Conservation (phyloP, 2,113 vertebrate species). For the Coryphaenoides rupestris region DNA sequence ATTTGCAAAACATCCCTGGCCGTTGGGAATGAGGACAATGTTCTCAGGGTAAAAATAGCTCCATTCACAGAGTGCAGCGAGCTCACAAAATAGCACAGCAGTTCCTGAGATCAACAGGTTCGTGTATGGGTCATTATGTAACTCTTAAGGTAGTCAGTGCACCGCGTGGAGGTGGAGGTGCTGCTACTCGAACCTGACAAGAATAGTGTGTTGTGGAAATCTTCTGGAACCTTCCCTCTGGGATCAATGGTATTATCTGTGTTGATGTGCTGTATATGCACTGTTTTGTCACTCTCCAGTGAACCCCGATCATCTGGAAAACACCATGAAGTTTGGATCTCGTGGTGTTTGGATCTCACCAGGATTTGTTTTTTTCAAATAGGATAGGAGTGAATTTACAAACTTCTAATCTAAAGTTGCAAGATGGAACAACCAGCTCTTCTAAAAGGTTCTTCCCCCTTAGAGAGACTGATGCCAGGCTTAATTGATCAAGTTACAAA, state of each 20-base stretch:
- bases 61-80: constrained; percentile 39
- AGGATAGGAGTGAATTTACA: too few species aligned
- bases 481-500: too few species aligned
- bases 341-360: too few species aligned
- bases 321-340: too few species aligned
- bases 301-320: too few species aligned
- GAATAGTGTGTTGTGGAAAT: background rate
- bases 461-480: too few species aligned
- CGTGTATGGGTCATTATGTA: constrained; percentile 36
- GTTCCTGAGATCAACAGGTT: constrained; percentile 40
- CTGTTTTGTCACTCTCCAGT: background rate
- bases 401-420: too few species aligned
- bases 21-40: constrained; percentile 8
- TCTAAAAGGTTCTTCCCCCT: too few species aligned
- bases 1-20: constrained; percentile 26
- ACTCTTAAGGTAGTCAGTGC: constrained; percentile 38
- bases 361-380: too few species aligned
- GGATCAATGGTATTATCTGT: background rate
- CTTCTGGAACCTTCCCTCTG: background rate
- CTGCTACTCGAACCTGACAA: constrained; percentile 1
- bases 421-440: too few species aligned
- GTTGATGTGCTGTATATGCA: background rate
- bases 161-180: constrained; percentile 20
- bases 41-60: constrained; percentile 50
- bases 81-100: constrained; percentile 48